phyloP scores from a whole-genome alignment of 2,113 vertebrate species.

The Eulemur macaco region DNA sequence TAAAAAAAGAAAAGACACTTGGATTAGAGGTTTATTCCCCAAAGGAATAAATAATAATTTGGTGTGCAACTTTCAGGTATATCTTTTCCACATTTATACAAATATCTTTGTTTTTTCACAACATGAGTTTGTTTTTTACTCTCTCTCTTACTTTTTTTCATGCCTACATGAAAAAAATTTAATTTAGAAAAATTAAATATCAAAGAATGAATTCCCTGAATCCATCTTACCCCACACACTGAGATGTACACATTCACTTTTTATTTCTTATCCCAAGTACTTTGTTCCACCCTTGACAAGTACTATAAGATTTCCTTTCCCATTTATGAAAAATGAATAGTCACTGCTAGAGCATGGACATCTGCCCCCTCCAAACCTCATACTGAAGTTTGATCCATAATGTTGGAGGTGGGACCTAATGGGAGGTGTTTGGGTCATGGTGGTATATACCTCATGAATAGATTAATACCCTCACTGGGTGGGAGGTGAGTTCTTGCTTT shows the following conservation, averaged over 20 bases:
- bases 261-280: not conserved
- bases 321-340: constrained; percentile 26
- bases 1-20: not conserved
- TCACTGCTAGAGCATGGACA: too few relatives aligned
- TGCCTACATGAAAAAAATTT: not conserved
- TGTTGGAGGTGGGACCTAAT: too few relatives aligned
- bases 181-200: not conserved
- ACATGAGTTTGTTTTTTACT: not conserved
- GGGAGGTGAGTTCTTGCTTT: too few relatives aligned
- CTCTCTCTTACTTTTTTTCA: not conserved
- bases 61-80: not conserved
- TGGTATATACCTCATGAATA: too few relatives aligned
- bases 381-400: too few relatives aligned
- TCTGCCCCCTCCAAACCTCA: too few relatives aligned
- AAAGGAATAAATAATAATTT: not conserved
- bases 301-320: not conserved
- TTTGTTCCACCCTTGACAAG: not conserved
- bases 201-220: not conserved
- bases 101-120: not conserved
- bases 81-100: not conserved
- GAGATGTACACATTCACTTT: not conserved
- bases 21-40: not conserved
- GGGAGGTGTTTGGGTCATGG: too few relatives aligned
- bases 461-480: too few relatives aligned
- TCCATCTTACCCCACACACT: not conserved